Conservation (phyloP, 2,888 invertebrate genomes). For the Callinectes sapidus region DNA sequence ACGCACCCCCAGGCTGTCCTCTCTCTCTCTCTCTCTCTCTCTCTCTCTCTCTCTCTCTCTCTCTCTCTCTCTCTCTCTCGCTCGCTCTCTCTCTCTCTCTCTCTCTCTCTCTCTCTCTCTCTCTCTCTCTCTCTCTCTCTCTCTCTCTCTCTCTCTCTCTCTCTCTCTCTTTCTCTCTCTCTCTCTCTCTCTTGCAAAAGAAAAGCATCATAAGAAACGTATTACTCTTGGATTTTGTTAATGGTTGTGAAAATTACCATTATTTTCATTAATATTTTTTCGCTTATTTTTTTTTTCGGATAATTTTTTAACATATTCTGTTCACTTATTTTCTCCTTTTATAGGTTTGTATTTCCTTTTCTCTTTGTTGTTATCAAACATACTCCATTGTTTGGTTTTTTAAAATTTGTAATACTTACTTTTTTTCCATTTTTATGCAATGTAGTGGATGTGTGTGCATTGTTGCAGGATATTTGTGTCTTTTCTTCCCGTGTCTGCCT, state of each 20-base stretch:
- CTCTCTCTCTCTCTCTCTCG: too few relatives aligned
- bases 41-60: background rate
- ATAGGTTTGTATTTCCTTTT: background rate
- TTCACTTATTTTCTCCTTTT: background rate
- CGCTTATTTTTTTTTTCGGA: background rate
- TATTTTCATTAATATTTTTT: background rate
- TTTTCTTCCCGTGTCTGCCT: background rate
- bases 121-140: conserved; percentile 33
- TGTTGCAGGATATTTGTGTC: background rate
- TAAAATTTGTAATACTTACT: too few relatives aligned
- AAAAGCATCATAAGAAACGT: background rate
- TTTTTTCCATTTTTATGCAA: background rate
- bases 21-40: conserved; percentile 19
- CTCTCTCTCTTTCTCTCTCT: conserved; percentile 6
- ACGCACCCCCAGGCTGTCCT: background rate
- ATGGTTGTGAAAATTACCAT: background rate
- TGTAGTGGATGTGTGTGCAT: background rate
- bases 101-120: background rate
- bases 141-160: conserved; percentile 32
- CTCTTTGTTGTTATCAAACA: background rate
- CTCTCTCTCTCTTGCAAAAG: background rate
- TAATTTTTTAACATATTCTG: background rate
- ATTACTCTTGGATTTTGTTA: background rate
- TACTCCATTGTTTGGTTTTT: background rate
- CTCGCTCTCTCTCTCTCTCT: conserved; percentile 44